Evolutionary conservation across 2,888 invertebrate species (phyloP).

Genomic region (Himalopsyche japonica): DNA sequence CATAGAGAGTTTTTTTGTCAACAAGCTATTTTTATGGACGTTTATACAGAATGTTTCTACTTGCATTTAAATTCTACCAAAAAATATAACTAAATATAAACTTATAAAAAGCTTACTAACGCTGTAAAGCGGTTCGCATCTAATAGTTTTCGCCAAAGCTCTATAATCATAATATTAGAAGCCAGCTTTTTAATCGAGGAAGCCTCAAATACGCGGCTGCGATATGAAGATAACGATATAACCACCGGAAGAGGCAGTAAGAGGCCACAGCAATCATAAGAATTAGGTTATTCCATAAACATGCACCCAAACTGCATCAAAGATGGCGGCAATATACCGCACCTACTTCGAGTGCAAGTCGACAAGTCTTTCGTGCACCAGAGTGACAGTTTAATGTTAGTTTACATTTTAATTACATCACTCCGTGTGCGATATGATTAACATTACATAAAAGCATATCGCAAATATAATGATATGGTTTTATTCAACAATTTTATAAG

Average conservation of each 20-base stretch:
- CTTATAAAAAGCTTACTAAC: no score
- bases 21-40: no score
- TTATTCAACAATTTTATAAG: no score
- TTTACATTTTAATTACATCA: not conserved
- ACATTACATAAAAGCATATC: no score
- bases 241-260: not conserved
- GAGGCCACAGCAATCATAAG: not conserved
- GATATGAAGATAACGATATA: not conserved
- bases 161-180: not conserved
- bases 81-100: no score
- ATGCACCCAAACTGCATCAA: not conserved
- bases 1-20: no score
- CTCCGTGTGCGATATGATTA: not conserved
- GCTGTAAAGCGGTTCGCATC: no score
- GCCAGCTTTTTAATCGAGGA: not conserved
- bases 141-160: not conserved
- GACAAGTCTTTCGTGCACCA: not conserved
- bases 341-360: not conserved
- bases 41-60: no score
- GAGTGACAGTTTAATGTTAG: not conserved
- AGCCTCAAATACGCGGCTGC: not conserved
- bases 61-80: no score
- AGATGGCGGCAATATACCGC: not conserved
- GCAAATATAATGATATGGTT: no score
- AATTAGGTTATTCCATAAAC: not conserved